These are phyloP conservation scores for Diabrotica undecimpunctata DNA, from an alignment of 1,140 invertebrate genomes.

Conservation along the genomic window DNA sequence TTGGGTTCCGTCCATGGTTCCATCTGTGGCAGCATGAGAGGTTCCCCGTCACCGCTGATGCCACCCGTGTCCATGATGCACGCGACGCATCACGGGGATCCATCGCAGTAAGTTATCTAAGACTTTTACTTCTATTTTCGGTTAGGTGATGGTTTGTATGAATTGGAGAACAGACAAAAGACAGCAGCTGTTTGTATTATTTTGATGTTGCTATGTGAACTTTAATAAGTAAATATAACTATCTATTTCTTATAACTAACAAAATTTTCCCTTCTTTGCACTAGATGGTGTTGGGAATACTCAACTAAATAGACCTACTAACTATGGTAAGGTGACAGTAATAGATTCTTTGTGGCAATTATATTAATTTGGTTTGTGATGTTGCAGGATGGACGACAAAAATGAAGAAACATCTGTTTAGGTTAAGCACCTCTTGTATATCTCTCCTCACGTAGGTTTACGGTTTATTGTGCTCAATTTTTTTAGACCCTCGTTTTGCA, in stretches of 20 bases:
- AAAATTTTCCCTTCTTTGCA: slow-evolving; percentile 18
- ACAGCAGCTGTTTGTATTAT: no score
- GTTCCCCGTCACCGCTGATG: slow-evolving; percentile 45
- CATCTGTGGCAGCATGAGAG: slow-evolving; percentile 41
- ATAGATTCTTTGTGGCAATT: background rate
- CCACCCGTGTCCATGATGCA: slow-evolving; percentile 45
- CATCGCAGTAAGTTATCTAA: slow-evolving; percentile 44
- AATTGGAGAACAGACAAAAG: no score
- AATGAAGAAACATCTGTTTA: slow-evolving; percentile 58
- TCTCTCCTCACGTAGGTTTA: no score
- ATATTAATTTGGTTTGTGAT: slow-evolving; percentile 20
- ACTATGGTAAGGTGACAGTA: slow-evolving; percentile 23
- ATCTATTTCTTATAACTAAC: slow-evolving; percentile 3
- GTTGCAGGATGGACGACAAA: slow-evolving; percentile 57
- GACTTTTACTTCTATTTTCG: background rate
- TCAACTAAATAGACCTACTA: slow-evolving; percentile 41
- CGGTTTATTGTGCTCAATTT: background rate
- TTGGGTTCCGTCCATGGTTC: slow-evolving; percentile 50
- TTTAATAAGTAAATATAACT: background rate
- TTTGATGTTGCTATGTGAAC: no score
- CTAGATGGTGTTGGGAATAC: slow-evolving; percentile 47
- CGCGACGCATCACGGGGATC: slow-evolving; percentile 39
- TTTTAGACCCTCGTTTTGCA: background rate
- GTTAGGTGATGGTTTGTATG: background rate
- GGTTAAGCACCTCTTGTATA: slow-evolving; percentile 22